A percentile compares a stretch with the other conserved stretches of the same genome.
phyloP scores from a whole-genome alignment of 2,797 vertebrate genomes.

The Aselliscus stoliczkanus region DNA sequence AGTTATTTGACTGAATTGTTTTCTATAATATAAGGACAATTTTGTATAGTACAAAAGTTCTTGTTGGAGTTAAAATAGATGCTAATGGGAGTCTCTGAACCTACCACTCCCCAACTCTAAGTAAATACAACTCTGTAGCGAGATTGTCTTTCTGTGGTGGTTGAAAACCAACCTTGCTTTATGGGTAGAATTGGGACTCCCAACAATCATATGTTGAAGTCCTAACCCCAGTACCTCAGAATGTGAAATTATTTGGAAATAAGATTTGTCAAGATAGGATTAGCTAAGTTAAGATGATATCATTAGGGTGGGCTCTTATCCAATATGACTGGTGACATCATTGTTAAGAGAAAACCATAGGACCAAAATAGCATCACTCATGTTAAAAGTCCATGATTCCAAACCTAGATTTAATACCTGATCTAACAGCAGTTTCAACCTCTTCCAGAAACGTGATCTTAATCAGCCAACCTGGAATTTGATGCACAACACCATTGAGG shows the following conservation, averaged over 20 bases:
- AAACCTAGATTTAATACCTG: background rate
- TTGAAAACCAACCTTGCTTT: background rate
- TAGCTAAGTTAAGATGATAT: background rate
- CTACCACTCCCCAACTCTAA: fast-evolving
- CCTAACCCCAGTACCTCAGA: background rate
- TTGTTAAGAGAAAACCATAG: background rate
- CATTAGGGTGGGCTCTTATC: background rate
- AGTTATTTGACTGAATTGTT: background rate
- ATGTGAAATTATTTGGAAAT: background rate
- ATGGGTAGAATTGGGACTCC: background rate
- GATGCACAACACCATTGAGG: background rate
- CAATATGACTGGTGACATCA: background rate
- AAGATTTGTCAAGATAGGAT: background rate
- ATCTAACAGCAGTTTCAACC: background rate
- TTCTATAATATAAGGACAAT: background rate
- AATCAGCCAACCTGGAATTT: background rate
- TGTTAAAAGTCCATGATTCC: no score
- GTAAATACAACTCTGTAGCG: background rate
- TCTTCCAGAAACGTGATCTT: background rate
- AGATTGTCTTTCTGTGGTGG: background rate
- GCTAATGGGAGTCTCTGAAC: background rate
- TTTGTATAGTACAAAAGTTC: background rate
- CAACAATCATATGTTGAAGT: background rate
- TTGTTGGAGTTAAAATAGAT: background rate
- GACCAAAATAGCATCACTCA: background rate